These are phyloP conservation scores for Macrophya alboannulata DNA, from an alignment of 2,888 invertebrate species.

Conservation along the genomic window DNA sequence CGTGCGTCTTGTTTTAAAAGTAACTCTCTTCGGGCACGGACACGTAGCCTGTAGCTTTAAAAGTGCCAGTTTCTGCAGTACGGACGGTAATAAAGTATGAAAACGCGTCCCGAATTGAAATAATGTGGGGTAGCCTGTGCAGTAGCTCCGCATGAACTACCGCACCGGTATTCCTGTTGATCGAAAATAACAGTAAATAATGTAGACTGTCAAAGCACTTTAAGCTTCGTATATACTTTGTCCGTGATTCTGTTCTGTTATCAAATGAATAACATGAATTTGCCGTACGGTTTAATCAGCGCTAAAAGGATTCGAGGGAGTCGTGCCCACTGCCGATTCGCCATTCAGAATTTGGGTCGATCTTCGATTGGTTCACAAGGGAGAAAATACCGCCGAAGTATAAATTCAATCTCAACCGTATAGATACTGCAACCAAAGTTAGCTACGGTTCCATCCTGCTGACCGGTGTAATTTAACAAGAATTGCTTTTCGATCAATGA, in stretches of 20 bases:
- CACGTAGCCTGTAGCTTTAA: slow-evolving; percentile 28
- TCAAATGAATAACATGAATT: slow-evolving; percentile 39
- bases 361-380: slow-evolving; percentile 15
- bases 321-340: not conserved
- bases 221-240: not conserved
- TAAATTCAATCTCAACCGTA: slow-evolving; percentile 35
- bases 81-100: slow-evolving; percentile 40
- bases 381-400: slow-evolving; percentile 3
- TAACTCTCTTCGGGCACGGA: not conserved
- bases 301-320: slow-evolving; percentile 30
- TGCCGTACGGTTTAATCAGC: slow-evolving; percentile 25
- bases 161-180: not conserved
- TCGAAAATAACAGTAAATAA: slow-evolving; percentile 31
- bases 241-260: slow-evolving; percentile 21
- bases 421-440: slow-evolving; percentile 6
- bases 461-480: slow-evolving; percentile 20
- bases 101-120: slow-evolving; percentile 38
- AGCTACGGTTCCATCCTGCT: not conserved
- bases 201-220: slow-evolving; percentile 2
- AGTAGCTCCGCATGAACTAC: not conserved
- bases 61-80: slow-evolving; percentile 5
- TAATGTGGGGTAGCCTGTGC: slow-evolving; percentile 14
- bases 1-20: slow-evolving; percentile 45
- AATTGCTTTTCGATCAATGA: slow-evolving; percentile 40
- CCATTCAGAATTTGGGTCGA: not conserved